Base-by-base conservation (phyloP, 92 coral and sea anemone genomes). In the Micromussa lordhowensis region DNA sequence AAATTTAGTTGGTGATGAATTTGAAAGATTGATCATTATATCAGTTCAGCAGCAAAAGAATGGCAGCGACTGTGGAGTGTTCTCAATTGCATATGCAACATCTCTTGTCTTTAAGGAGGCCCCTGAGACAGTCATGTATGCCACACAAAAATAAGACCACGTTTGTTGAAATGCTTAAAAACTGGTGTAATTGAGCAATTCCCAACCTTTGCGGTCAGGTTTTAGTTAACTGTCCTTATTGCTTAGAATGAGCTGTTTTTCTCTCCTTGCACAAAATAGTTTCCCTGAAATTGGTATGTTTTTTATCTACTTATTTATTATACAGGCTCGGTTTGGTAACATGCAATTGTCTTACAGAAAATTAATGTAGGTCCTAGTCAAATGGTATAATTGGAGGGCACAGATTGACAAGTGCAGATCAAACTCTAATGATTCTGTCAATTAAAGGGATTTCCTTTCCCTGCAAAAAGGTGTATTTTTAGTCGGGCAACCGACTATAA, bases 61-160 rank as follows among this genome's bases (percentile, higher is more conserved):
- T 91, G 94, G 91, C 28, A 77, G 90, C 71, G 94, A 92, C 79
- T 92, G 92, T 54, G 92, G 94, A 11, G 89, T 92, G 73, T n/a
- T n/a, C n/a, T n/a, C n/a, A n/a, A n/a, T 92, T 76, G 94, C 92
- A 24, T 88, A 83, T 84, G 92, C 94, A 12, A 80, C 92, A 35
- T 92, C 92, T 69, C 85, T 92, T 7, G 90, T 73, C 35, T 81
- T 85, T 74, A 30, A 87, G 55, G 21, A 85, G 81, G 3, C 34
- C 16, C 34, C 68, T 15, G 21, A 22, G 21, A 57, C 71, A 54
- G 54, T 73, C 22, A 58, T 22, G 11, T 86, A 86, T 86, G 87
- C 73, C 70, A 86, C 22, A 36, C 81, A 2, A 48, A 35, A 48
- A 90, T 90, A 76, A 21, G 93, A 13, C 74, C 31, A 54, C 92